These are phyloP conservation scores for Nomada goodeniana DNA, from an alignment of 2,888 invertebrate genomes.

Conservation along the genomic window DNA sequence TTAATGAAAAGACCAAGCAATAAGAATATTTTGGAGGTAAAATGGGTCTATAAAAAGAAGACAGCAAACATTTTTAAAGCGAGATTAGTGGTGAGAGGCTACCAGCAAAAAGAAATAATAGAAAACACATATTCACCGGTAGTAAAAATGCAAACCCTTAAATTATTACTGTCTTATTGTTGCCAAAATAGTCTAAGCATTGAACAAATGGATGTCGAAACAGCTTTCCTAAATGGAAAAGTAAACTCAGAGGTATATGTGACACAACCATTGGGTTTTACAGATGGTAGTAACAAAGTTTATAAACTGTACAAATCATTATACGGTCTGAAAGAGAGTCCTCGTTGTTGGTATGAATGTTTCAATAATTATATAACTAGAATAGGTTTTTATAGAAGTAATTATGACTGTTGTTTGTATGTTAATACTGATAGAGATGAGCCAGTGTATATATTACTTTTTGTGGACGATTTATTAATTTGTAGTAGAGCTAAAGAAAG, in stretches of 20 bases:
- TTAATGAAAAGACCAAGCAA: conserved; percentile 45
- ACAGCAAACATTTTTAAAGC: conserved; percentile 43
- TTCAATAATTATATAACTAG: conserved; percentile 17
- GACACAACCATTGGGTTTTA: conserved; percentile 22
- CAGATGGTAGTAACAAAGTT: conserved; percentile 11
- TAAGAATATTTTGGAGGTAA: conserved; percentile 51
- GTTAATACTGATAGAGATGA: conserved; percentile 41
- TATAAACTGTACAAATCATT: conserved; percentile 37
- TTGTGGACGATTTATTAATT: conserved; percentile 52
- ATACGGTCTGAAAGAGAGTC: conserved; percentile 45
- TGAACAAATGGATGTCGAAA: conserved; percentile 60
- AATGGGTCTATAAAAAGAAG: conserved; percentile 58
- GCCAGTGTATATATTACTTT: conserved; percentile 33
- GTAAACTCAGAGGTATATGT: conserved; percentile 43
- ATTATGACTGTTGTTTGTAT: conserved; percentile 32
- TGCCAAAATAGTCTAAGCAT: conserved; percentile 43
- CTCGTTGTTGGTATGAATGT: conserved; percentile 42
- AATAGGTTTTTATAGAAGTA: conserved; percentile 26
- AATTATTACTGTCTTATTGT: conserved; percentile 52
- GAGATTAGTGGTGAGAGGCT: conserved; percentile 59
- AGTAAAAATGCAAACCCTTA: conserved; percentile 54
- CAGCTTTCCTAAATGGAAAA: conserved; percentile 42
- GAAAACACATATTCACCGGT: conserved; percentile 59
- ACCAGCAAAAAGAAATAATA: conserved; percentile 53
- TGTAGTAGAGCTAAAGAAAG: conserved; percentile 23